Evolutionary conservation across 2,888 invertebrate genomes (phyloP).

Genomic region (Agrochola lychnidis): DNA sequence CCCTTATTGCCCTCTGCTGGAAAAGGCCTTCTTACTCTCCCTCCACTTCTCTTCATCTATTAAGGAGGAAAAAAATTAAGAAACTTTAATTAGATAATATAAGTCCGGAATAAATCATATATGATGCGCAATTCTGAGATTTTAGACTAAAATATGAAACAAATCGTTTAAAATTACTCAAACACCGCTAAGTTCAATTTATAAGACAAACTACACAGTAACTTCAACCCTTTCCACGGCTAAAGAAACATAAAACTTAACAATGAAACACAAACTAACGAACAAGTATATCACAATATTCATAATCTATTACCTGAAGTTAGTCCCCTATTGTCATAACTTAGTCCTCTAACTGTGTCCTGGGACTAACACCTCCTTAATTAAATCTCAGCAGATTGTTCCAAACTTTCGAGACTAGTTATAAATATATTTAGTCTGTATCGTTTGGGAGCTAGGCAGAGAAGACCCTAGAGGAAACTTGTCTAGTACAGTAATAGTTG

Average conservation of each 20-base stretch:
- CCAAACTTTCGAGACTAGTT: constrained; percentile 51
- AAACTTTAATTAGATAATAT: no score
- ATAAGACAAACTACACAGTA: no score
- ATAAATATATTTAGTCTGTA: constrained; percentile 48
- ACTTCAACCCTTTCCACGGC: neutral
- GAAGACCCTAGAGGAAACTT: constrained; percentile 38
- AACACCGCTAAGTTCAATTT: no score
- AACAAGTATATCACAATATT: constrained; percentile 13
- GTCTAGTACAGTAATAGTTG: constrained; percentile 20
- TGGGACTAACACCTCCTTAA: constrained; percentile 53
- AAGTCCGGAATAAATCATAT: no score
- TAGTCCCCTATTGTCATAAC: constrained; percentile 10
- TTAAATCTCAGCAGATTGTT: constrained; percentile 54
- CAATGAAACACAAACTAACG: neutral
- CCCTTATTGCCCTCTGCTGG: no score
- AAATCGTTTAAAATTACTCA: no score
- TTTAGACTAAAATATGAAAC: no score
- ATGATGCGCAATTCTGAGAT: no score
- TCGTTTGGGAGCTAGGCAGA: constrained; percentile 27
- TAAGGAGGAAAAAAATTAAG: no score
- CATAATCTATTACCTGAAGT: constrained; percentile 24
- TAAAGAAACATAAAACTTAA: neutral
- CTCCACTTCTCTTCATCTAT: no score
- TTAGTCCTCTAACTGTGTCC: constrained; percentile 26
- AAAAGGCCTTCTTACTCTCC: no score